These are phyloP conservation scores for Halyomorpha halys DNA, from an alignment of 1,140 invertebrate species.

Conservation along the genomic window DNA sequence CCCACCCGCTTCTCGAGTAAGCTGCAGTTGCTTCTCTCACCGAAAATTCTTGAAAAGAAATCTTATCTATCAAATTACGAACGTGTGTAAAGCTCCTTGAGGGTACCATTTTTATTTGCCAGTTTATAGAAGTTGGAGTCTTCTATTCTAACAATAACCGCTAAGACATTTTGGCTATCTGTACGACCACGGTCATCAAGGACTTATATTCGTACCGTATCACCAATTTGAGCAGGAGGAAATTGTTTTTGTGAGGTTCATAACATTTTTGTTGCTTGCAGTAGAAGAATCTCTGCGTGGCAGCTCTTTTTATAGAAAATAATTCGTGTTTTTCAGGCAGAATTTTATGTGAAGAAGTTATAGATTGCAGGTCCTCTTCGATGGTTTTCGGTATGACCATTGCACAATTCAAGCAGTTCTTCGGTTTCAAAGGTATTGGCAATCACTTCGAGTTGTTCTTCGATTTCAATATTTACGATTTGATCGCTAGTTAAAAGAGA, in stretches of 20 bases:
- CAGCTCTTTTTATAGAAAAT: constrained; percentile 24
- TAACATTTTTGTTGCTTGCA: constrained; percentile 27
- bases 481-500: neutral
- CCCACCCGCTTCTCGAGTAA: too few species aligned
- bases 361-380: constrained; percentile 17
- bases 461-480: constrained; percentile 1
- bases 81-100: too few species aligned
- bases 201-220: constrained; percentile 25
- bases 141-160: constrained; percentile 25
- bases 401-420: constrained; percentile 21
- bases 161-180: constrained; percentile 18
- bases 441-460: constrained; percentile 24
- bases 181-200: constrained; percentile 23
- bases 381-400: constrained; percentile 15
- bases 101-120: constrained; percentile 26
- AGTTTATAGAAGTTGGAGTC: constrained; percentile 27
- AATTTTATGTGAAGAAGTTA: constrained; percentile 20
- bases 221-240: constrained; percentile 25
- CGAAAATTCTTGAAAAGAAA: too few species aligned
- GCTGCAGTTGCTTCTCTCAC: too few species aligned
- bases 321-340: constrained; percentile 19
- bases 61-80: too few species aligned
- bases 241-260: constrained; percentile 25
- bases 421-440: constrained; percentile 20
- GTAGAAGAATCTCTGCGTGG: constrained; percentile 22